phyloP scores from a whole-genome alignment of 2,888 invertebrate genomes.

The Ecliptopera silaceata region DNA sequence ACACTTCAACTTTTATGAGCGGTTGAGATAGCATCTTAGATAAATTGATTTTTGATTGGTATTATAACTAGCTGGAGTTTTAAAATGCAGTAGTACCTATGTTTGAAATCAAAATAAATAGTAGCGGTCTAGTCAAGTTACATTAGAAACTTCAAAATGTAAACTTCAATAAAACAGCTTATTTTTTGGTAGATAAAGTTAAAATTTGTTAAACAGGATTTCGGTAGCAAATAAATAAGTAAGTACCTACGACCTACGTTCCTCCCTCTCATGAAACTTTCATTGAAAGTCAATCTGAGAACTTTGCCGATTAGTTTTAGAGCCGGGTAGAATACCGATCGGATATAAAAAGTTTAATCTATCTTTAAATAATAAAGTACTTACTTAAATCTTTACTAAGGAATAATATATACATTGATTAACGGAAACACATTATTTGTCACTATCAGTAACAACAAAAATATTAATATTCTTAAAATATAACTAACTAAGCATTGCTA shows the following conservation, averaged over 20 bases:
- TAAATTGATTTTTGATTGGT: not conserved
- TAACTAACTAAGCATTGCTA: no score
- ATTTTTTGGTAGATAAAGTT: no score
- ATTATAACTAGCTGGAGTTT: not conserved
- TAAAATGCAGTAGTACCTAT: no score
- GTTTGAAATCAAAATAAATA: no score
- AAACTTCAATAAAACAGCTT: no score
- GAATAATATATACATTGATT: no score
- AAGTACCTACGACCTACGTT: not conserved
- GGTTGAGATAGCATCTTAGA: slow-evolving; percentile 6
- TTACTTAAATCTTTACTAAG: not conserved
- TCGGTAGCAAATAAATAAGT: not conserved
- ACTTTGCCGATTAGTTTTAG: slow-evolving; percentile 2
- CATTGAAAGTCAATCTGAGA: slow-evolving; percentile 7
- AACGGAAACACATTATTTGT: no score
- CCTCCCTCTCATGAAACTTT: slow-evolving; percentile 2
- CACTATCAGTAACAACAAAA: no score
- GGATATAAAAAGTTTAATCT: not conserved
- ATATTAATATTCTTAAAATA: no score
- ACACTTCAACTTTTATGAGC: slow-evolving; percentile 26
- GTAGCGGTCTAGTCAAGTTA: no score
- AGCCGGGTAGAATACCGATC: not conserved
- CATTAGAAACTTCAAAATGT: no score
- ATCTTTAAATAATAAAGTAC: not conserved
- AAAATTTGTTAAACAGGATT: not conserved